phyloP scores from a whole-genome alignment of 2,113 vertebrate genomes.

The Dicaeum eximium region DNA sequence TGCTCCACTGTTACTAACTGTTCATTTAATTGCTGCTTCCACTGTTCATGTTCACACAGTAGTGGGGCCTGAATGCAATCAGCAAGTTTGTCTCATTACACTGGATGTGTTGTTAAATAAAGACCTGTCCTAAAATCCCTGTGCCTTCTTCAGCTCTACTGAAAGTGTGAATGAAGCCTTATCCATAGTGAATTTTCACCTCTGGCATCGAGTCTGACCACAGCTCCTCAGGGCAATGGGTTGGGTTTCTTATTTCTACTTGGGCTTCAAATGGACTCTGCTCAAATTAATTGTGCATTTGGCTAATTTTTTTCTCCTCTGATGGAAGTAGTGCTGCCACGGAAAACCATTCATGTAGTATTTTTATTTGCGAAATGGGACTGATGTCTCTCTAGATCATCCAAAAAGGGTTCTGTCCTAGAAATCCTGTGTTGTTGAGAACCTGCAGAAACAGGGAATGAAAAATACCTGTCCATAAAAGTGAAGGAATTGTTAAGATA shows the following conservation, averaged over 20 bases:
- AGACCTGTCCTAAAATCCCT: not conserved
- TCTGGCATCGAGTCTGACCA: not conserved
- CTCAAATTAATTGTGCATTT: not conserved
- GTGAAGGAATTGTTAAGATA: not conserved
- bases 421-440: not conserved
- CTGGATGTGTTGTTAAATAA: not conserved
- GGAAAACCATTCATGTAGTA: not conserved
- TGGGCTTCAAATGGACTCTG: not conserved
- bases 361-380: not conserved
- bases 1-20: not conserved
- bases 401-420: not conserved
- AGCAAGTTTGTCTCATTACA: not conserved
- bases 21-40: not conserved
- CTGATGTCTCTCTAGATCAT: not conserved
- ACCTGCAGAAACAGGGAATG: not conserved
- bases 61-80: not conserved
- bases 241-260: not conserved
- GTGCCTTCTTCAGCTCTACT: not conserved
- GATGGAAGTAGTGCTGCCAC: not conserved
- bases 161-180: not conserved
- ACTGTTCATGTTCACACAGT: accelerated
- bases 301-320: not conserved
- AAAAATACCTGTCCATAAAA: not conserved
- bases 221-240: not conserved
- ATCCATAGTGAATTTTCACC: not conserved